phyloP scores from a whole-genome alignment of 1,140 invertebrate genomes.

The Penaeus chinensis region DNA sequence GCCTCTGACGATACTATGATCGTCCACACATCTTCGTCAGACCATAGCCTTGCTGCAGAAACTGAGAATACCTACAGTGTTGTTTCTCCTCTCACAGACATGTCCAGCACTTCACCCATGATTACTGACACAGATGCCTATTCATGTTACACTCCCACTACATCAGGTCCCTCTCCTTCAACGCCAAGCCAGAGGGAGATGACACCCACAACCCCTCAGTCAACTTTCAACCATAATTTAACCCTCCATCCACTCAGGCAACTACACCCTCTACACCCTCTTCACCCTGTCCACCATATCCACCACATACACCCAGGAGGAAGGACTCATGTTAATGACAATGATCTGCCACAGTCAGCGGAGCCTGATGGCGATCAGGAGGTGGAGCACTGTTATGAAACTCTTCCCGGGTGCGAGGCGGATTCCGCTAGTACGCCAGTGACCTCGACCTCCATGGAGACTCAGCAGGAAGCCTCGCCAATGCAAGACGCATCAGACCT shows the following conservation, averaged over 20 bases:
- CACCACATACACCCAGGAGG: conserved; percentile 37
- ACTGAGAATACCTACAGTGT: conserved; percentile 63
- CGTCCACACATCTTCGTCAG: conserved; percentile 63
- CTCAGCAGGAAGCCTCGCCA: conserved; percentile 9
- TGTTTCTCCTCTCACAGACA: conserved; percentile 59
- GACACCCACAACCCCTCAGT: conserved; percentile 36
- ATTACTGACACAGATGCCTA: conserved; percentile 61
- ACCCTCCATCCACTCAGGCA: conserved; percentile 45
- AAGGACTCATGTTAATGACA: conserved; percentile 37
- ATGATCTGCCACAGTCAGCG: conserved; percentile 25
- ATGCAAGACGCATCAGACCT: conserved; percentile 50
- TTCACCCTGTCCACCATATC: conserved; percentile 42
- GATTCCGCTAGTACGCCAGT: neutral
- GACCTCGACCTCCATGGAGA: conserved; percentile 1
- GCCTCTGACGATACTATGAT: conserved; percentile 64
- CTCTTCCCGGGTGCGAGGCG: conserved; percentile 37
- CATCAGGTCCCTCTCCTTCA: conserved; percentile 42
- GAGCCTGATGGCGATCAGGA: conserved; percentile 29
- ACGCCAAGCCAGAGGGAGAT: conserved; percentile 41
- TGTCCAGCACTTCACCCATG: conserved; percentile 61
- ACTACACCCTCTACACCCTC: conserved; percentile 47
- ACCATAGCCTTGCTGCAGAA: conserved; percentile 58
- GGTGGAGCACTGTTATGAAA: conserved; percentile 53
- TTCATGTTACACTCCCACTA: conserved; percentile 57
- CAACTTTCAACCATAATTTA: conserved; percentile 45